phyloP scores from a whole-genome alignment of 2,797 vertebrate species.

The Chlorospingus flavigularis region DNA sequence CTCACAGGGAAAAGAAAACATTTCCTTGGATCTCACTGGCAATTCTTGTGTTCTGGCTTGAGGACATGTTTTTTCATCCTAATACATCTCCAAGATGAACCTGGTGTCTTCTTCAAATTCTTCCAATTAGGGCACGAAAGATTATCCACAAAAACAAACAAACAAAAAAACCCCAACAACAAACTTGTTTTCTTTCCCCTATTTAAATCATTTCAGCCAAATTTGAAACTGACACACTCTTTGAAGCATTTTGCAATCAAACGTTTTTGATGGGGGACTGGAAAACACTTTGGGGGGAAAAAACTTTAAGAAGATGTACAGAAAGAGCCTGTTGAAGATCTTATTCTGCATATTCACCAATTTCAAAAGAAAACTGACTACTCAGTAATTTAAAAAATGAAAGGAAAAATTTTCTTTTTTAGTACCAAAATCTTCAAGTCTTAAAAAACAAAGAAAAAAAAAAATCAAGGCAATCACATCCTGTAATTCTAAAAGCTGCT shows the following conservation, averaged over 20 bases:
- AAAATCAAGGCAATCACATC: not conserved
- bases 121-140: not conserved
- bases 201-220: not conserved
- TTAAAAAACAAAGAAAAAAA: not conserved
- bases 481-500: slow-evolving; percentile 41
- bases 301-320: not conserved
- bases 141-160: not conserved
- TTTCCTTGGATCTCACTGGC: not conserved
- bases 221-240: not conserved
- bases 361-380: slow-evolving; percentile 18
- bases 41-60: not conserved
- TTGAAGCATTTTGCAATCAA: not conserved
- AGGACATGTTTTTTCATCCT: not conserved
- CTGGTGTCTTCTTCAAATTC: not conserved
- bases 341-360: not conserved
- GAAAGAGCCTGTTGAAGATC: not conserved
- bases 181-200: not conserved
- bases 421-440: slow-evolving; percentile 61
- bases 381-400: not conserved
- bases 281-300: not conserved
- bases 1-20: not conserved
- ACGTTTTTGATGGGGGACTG: not conserved
- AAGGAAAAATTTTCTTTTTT: slow-evolving; percentile 36
- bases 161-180: not conserved
- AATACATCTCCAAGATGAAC: not conserved